Evolutionary conservation across 35 echinoderm and acorn worm species (phyloP), one percentile per base, ranked within the genome.

Genomic region (Heliocidaris tuberculata): DNA sequence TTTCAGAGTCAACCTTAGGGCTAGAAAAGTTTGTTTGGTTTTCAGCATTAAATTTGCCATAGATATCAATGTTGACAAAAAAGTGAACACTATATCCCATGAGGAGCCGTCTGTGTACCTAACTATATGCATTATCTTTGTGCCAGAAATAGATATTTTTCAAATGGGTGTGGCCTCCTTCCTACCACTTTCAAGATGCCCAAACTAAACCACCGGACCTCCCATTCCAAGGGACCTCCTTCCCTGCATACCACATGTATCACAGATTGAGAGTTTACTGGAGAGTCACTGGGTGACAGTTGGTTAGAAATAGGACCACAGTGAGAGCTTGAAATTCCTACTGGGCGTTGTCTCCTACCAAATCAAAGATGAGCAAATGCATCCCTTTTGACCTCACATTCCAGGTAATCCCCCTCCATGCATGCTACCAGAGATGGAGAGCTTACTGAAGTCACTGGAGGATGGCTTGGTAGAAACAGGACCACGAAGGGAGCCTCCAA

Each of bases 341-440:
- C 27, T 78, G 8, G 65, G 27, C 65, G 21, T 78, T 5, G 27
- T n/a, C 27, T 78, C 21, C 65, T 27, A n/a, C 19, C 0, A 21
- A 78, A 5, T n/a, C 35, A 42, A 42, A 42, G 35, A 42, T 42
- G 35, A 42, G 35, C 35, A 42, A 42, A 42, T 42, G 35, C 35
- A 42, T 42, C 35, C 35, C 35, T 42, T 42, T 42, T 42, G 6
- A n/a, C 21, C 19, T 78, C 65, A 78, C 65, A 78, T 78, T 78
- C 65, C 65, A 7, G 65, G 27, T 19, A 78, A 78, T 78, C 31
- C 87, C 31, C 87, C 47, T 48, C 87, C 19, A 32, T 89, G 87
- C 87, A 48, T 89, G 87, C 87, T n/a, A 24, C 87, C 87, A 6
- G 87, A 89, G 87, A 89, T 89, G 32, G 87, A 89, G 31, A 89